Base-by-base conservation (phyloP, 2,888 invertebrate genomes). In the Amaurobius ferox region DNA sequence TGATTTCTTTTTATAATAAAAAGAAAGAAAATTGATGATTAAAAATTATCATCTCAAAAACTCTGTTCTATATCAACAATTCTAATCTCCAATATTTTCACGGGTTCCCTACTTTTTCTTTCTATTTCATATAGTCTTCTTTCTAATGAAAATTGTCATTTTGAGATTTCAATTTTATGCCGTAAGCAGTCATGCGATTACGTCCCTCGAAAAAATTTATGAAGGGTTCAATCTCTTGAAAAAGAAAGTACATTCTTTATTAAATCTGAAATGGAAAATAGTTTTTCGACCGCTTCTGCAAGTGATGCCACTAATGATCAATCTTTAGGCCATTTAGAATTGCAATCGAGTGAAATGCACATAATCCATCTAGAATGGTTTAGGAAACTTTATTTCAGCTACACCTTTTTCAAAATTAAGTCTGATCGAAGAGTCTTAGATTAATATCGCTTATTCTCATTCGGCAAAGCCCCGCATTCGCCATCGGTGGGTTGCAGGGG, bases 341-440 rank as follows among this genome's bases (percentile, higher is more conserved):
- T 72, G 77, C 77, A 83, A 83, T 83, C 77, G 83, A 77, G 71
- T 66, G 77, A 77, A 83, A 83, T 64, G 77, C 71, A 67, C 68
- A 81, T 76, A 81, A 81, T 83, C 81, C 72, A 39, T 72, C 83
- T 71, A 83, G 70, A 83, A 71, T 61, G 64, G 35, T 64, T 68
- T 19, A 19, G n/a, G n/a, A n/a, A n/a, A n/a, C n/a, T 35, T 64
- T 66, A 35, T 78, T 80, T 80, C 70, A 64, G 39, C 76, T 81
- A 76, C 81, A 81, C 81, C 81, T 81, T 81, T 76, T 81, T 77
- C 48, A 71, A 83, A 83, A 83, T 77, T 83, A 77, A 83, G 76
- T 76, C 70, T 77, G 77, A 83, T 83, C 77, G 76, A 39, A 64
- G 70, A 83, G 83, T 71, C 71, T 70, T 72, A 71, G 77, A 66